Base-by-base conservation (phyloP, 1,140 invertebrate genomes). In the Elymnias hypermnestra region DNA sequence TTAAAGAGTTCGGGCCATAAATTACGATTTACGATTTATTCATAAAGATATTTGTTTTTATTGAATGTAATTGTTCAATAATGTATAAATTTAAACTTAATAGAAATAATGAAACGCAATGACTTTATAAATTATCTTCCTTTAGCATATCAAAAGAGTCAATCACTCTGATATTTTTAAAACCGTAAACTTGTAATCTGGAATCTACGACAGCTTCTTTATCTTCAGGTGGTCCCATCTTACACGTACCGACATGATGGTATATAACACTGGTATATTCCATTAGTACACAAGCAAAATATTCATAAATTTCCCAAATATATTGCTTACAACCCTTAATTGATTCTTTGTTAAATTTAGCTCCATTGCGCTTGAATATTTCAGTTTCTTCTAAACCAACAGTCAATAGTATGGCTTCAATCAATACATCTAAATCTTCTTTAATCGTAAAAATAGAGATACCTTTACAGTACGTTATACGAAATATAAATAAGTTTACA, bases 211-310 rank as follows among this genome's bases (percentile, higher is more conserved):
- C 93, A 2, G 93, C 90, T 0, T 87, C 85, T 2, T 87, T 83
- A 72, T 95, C 94, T 1, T 61, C 83, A 8, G 62, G 46, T 0
- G 91, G 89, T 0, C 94, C 95, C 95, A 97, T 97, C 78, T 94
- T 95, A 66, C 93, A 93, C 0, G 94, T 96, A 0, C 94, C 94
- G 1, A 90, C 89, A 13, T 91, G 91, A 69, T 96, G 94, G 58
- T 93, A 94, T 29, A 95, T 91, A 1, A 91, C 93, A 14, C 91
- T 87, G 0, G 93, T 92, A 14, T 93, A 89, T 43, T 90, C 87
- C 13, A 88, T 86, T 0, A 89, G 81, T 26, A 91, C 87, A 76
- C 94, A 96, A 5, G 43, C 25, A 28, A 78, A 94, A 73, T 95
- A 96, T 19, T 88, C 87, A 60, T 92, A 89, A 0, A 89, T 89